Evolutionary conservation across 2,113 vertebrate species (phyloP).

Genomic region (Lagopus muta): DNA sequence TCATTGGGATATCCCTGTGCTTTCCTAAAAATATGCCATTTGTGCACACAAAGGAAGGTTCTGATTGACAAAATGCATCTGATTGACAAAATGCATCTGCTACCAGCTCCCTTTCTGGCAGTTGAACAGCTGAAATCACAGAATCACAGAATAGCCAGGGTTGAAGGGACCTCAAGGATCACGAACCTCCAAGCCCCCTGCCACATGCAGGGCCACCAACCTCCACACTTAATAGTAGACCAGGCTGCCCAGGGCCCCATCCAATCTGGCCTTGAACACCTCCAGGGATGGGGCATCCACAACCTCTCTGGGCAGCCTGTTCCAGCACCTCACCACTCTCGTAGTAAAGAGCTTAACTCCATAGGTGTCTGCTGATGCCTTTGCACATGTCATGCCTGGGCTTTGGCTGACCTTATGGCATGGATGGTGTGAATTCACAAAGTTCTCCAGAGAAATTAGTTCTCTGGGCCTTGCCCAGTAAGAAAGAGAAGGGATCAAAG

Average conservation of each 20-base stretch:
- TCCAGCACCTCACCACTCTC: no score
- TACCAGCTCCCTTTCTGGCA: background rate
- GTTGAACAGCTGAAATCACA: background rate
- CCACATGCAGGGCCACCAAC: no score
- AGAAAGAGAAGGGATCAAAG: background rate
- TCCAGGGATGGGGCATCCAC: no score
- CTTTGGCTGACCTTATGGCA: background rate
- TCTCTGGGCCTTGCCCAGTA: background rate
- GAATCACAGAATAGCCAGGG: no score
- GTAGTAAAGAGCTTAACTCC: background rate
- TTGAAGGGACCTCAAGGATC: no score
- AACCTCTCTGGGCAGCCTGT: no score
- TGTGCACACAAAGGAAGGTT: background rate
- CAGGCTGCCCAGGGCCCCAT: no score
- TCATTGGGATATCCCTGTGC: background rate
- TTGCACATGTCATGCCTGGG: background rate
- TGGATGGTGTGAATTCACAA: accelerated
- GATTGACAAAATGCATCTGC: background rate
- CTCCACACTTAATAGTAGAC: no score
- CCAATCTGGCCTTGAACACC: no score
- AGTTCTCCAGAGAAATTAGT: background rate
- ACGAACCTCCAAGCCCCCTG: no score
- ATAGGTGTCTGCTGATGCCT: accelerated
- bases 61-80: background rate
- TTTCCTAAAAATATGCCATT: background rate